phyloP scores from a whole-genome alignment of 2,888 invertebrate species.

The Philereme transversata region DNA sequence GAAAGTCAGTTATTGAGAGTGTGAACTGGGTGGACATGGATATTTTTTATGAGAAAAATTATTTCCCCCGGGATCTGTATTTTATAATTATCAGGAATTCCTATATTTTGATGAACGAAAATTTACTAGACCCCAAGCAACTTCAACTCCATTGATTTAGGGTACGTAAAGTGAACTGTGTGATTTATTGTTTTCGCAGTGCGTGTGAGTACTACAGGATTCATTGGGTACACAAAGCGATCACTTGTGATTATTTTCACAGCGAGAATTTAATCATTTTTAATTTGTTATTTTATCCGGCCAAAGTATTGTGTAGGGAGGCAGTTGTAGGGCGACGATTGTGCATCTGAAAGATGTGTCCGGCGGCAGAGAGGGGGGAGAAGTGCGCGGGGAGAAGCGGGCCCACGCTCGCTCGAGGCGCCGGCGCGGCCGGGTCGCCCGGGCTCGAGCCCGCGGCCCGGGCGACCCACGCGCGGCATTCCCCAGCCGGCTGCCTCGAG shows the following conservation, averaged over 20 bases:
- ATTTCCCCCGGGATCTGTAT: background rate
- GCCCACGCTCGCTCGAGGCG: slow-evolving; percentile 71
- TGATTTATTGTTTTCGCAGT: background rate
- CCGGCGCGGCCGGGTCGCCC: slow-evolving; percentile 79
- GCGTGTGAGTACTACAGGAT: background rate
- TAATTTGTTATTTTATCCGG: slow-evolving; percentile 44
- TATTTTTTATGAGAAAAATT: no score
- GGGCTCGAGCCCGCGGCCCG: slow-evolving; percentile 59
- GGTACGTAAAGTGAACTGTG: background rate
- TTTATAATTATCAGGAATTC: no score
- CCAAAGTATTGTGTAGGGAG: slow-evolving; percentile 46
- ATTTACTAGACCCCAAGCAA: background rate
- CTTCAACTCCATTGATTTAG: background rate
- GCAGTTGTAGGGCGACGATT: slow-evolving; percentile 74
- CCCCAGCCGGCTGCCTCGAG: slow-evolving; percentile 70
- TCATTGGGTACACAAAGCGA: background rate
- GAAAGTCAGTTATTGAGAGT: no score
- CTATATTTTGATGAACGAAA: background rate
- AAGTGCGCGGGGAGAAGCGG: slow-evolving; percentile 54
- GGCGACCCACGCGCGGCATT: slow-evolving; percentile 72
- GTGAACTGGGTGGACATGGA: no score
- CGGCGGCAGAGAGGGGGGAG: slow-evolving; percentile 49
- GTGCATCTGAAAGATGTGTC: slow-evolving; percentile 74
- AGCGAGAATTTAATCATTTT: background rate
- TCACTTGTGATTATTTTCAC: background rate